Evolutionary conservation across 2,888 invertebrate genomes (phyloP).

Genomic region (Drosophila quasianomalipes): DNA sequence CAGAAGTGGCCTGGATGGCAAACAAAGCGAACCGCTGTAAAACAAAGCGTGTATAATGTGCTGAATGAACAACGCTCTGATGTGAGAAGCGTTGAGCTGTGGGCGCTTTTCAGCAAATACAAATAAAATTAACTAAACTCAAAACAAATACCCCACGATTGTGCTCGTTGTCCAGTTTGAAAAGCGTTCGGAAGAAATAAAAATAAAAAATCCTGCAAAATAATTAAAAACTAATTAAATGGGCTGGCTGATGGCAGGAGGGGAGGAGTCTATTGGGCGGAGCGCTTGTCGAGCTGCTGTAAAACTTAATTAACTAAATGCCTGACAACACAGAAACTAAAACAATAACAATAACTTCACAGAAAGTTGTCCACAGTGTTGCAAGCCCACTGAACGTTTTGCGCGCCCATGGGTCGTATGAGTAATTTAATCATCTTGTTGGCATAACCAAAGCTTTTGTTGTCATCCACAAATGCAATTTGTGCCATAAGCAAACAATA

Average conservation of each 20-base stretch:
- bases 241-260: constrained; percentile 16
- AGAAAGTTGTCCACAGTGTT: constrained; percentile 38
- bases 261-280: constrained; percentile 19
- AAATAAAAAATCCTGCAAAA: constrained; percentile 53
- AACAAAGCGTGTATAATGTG: constrained; percentile 72
- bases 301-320: constrained; percentile 78
- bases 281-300: constrained; percentile 60
- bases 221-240: constrained; percentile 78
- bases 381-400: constrained; percentile 11
- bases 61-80: constrained; percentile 57
- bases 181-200: constrained; percentile 36
- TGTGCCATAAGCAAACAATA: constrained; percentile 67
- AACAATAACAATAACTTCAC: constrained; percentile 60
- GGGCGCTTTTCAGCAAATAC: constrained; percentile 61
- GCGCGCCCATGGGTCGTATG: constrained; percentile 66
- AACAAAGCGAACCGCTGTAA: constrained; percentile 38
- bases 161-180: constrained; percentile 25
- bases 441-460: constrained; percentile 66
- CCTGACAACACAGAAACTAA: constrained; percentile 45
- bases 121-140: constrained; percentile 76
- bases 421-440: constrained; percentile 75
- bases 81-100: constrained; percentile 35
- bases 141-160: constrained; percentile 54
- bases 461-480: constrained; percentile 76
- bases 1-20: neutral